Base-by-base conservation (phyloP, 2,888 invertebrate species). In the Agelastica alni region DNA sequence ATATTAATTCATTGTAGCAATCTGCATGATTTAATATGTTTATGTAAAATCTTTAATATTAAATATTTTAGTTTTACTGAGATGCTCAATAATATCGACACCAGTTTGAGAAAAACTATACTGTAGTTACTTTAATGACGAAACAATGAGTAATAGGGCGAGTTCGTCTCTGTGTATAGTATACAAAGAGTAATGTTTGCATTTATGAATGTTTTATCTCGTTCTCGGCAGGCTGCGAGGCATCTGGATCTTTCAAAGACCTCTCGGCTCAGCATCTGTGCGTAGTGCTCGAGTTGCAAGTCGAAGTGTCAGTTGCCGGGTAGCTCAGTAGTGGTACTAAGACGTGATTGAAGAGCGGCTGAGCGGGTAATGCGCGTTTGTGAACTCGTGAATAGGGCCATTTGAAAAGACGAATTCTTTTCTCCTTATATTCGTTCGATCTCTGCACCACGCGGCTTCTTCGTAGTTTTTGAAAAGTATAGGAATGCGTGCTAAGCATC, bases 311-410 rank as follows among this genome's bases (percentile, higher is more conserved):
- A 34, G 57, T 53, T 58, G 56, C 60, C 54, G 58, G 60, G 51
- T 39, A 43, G 57, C 47, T 52, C 54, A 51, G 54, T 47, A 52
- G 51, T 47, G 31, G 48, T 26, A 14, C 36, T n/a, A 47, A 56
- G 43, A 28, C 57, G 57, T 47, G 57, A 56, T 37, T 56, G 45
- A 61, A 53, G 39, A 56, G 36, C 51, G 59, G 55, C 60, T 60
- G 49, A 61, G 60, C 60, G 51, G 60, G 61, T 56, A 59, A 62
- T 61, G 63, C 60, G 65, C 61, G 58, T 47, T 61, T 46, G 57
- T 51, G 49, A 44, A 55, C 45, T 58, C 47, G 30, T 47, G 51
- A 49, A 47, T 45, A 53, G 56, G 47, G 26, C 47, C 41, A 20
- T 54, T 53, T 49, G 39, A 39, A 22, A 41, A 46, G 18, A 39